These are phyloP conservation scores for Ophthalmolycus amberensis DNA, from an alignment of 2,113 vertebrate species.

Conservation along the genomic window DNA sequence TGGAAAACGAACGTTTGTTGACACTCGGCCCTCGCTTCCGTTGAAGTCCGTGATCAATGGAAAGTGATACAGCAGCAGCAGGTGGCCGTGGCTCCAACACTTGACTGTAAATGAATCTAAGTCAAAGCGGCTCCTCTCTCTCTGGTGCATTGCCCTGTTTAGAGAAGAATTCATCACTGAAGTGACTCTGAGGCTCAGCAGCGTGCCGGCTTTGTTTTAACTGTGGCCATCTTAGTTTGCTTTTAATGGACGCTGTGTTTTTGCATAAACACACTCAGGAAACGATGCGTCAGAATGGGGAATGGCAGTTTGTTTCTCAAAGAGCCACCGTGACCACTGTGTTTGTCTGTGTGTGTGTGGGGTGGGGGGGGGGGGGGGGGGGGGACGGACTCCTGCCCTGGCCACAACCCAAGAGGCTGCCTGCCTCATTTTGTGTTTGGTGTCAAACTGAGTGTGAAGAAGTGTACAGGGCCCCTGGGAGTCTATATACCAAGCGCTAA, in stretches of 20 bases:
- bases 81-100: slow-evolving; percentile 45
- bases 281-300: slow-evolving; percentile 11
- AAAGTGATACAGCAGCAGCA: slow-evolving; percentile 36
- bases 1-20: slow-evolving; percentile 40
- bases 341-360: neutral
- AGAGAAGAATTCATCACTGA: slow-evolving; percentile 55
- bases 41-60: slow-evolving; percentile 18
- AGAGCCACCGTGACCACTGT: slow-evolving; percentile 12
- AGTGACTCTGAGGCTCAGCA: slow-evolving; percentile 28
- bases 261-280: slow-evolving; percentile 53
- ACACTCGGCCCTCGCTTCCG: slow-evolving; percentile 1
- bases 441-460: slow-evolving; percentile 72
- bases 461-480: slow-evolving; percentile 53
- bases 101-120: slow-evolving; percentile 30
- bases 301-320: slow-evolving; percentile 31
- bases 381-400: neutral
- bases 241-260: slow-evolving; percentile 36
- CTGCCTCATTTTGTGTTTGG: slow-evolving; percentile 50
- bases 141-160: slow-evolving; percentile 57
- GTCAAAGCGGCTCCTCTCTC: neutral
- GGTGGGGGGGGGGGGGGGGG: neutral
- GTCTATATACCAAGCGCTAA: slow-evolving; percentile 24
- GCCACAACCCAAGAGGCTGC: slow-evolving; percentile 16
- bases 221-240: slow-evolving; percentile 5
- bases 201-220: slow-evolving; percentile 40